These are phyloP conservation scores for Squalus acanthias DNA, from an alignment of 2,797 vertebrate species.

Conservation along the genomic window DNA sequence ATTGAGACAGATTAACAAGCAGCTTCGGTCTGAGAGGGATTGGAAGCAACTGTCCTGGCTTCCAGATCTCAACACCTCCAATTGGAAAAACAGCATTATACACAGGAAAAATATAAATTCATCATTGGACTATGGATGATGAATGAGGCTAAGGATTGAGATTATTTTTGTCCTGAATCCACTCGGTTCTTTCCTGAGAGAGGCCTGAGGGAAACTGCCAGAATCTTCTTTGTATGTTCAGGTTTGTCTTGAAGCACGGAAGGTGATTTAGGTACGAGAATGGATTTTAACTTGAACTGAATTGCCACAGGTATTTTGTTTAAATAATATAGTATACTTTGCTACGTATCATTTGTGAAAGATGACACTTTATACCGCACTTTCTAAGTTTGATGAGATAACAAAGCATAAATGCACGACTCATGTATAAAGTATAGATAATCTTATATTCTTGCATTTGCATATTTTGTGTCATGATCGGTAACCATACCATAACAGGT, in stretches of 20 bases:
- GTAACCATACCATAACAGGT: neutral
- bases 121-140: neutral
- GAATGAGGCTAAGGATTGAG: neutral
- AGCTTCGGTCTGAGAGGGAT: conserved; percentile 53
- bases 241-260: neutral
- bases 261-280: neutral
- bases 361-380: neutral
- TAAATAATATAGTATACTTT: neutral
- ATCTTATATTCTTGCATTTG: neutral
- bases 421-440: neutral
- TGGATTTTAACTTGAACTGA: neutral
- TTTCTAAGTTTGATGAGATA: neutral
- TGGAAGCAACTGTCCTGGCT: conserved; percentile 37
- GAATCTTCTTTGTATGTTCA: neutral
- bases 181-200: neutral
- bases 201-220: no score
- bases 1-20: conserved; percentile 56
- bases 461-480: neutral
- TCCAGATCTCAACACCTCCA: neutral
- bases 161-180: neutral
- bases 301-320: neutral
- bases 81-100: neutral
- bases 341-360: neutral
- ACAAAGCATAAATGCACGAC: neutral
- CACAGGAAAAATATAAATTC: neutral